Conservation (phyloP, 2,113 vertebrate genomes). For the Oceanodroma tethys region DNA sequence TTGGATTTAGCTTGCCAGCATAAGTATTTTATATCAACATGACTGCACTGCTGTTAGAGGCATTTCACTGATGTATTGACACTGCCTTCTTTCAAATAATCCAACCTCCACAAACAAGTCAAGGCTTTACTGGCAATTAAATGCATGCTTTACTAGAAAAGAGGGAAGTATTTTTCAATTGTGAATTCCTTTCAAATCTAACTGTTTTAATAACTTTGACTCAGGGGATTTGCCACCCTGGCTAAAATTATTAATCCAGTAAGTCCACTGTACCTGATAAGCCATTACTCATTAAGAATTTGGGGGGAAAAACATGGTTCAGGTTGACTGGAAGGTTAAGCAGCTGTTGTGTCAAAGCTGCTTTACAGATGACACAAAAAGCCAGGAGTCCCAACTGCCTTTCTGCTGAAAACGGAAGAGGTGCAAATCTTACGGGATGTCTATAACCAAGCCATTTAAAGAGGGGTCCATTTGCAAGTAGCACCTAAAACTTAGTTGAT, state of each 20-base stretch:
- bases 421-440: neutral
- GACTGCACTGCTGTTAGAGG: neutral
- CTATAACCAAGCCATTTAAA: neutral
- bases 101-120: neutral
- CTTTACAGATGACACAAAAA: neutral
- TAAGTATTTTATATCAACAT: slow-evolving; percentile 33
- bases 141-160: neutral
- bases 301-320: neutral
- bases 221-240: neutral
- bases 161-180: neutral
- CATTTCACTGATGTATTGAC: neutral
- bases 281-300: neutral
- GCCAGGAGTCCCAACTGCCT: neutral
- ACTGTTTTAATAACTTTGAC: neutral
- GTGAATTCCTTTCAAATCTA: neutral
- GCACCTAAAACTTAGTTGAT: neutral
- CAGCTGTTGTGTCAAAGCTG: neutral
- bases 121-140: neutral
- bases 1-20: neutral
- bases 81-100: neutral
- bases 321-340: neutral
- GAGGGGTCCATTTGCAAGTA: neutral
- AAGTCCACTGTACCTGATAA: neutral
- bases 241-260: neutral
- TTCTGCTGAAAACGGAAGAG: neutral